A percentile compares a stretch with the other conserved stretches of the same genome.
Evolutionary conservation across 2,113 vertebrate species (phyloP).

Genomic region (Pseudolaguvia tuberculata): DNA sequence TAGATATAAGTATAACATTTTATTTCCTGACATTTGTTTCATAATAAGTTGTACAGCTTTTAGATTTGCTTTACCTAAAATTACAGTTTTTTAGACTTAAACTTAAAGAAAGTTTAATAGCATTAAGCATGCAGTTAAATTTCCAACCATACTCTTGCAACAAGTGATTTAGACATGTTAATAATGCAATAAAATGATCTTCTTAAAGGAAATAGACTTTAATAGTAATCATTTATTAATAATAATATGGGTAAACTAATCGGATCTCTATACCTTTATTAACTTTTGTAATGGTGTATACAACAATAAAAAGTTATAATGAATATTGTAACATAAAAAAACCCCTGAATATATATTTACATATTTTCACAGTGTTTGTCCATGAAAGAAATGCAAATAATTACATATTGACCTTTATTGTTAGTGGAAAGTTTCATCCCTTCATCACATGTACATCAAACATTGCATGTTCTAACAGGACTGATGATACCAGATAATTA

Average conservation of each 20-base stretch:
- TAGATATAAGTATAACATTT: no score
- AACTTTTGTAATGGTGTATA: no score
- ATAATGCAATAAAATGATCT: no score
- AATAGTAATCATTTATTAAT: no score
- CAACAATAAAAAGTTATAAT: no score
- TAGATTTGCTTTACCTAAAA: slow-evolving; percentile 11
- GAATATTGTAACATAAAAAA: no score
- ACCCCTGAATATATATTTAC: no score
- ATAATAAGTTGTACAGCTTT: slow-evolving; percentile 1
- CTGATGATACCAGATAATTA: neutral
- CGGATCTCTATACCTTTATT: no score
- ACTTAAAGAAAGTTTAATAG: neutral
- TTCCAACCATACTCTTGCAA: no score
- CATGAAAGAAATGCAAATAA: neutral
- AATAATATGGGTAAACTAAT: no score
- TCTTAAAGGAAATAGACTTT: no score
- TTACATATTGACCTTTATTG: neutral
- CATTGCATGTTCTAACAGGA: slow-evolving; percentile 9
- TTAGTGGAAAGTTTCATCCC: neutral
- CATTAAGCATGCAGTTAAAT: slow-evolving; percentile 2
- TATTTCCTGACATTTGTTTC: slow-evolving; percentile 35
- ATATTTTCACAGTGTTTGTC: neutral
- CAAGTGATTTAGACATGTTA: no score
- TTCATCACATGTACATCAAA: neutral
- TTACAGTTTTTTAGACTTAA: neutral